Conservation (phyloP, 1,140 invertebrate species). For the Diplogasteroides magnus region DNA sequence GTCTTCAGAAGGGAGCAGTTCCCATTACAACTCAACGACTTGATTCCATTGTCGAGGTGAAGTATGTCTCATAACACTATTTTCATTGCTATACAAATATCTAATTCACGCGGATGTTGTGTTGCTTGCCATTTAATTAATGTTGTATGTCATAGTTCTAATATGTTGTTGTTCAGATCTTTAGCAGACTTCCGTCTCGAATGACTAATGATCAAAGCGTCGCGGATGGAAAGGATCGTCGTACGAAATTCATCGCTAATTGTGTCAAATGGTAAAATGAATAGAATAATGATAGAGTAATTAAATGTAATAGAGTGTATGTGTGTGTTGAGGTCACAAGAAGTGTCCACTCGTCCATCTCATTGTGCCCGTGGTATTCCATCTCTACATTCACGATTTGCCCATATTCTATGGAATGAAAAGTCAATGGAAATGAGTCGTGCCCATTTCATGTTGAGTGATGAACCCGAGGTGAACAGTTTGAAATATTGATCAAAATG, state of each 20-base stretch:
- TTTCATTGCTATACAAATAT: too few relatives aligned
- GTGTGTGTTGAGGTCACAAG: constrained; percentile 20
- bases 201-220: constrained; percentile 7
- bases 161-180: neutral
- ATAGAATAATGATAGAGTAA: too few relatives aligned
- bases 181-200: neutral
- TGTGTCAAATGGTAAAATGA: constrained; percentile 10
- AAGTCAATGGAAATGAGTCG: neutral
- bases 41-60: neutral
- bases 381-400: constrained; percentile 12
- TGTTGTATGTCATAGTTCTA: neutral
- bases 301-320: too few relatives aligned
- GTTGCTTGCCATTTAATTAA: too few relatives aligned
- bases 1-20: neutral
- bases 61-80: too few relatives aligned
- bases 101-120: too few relatives aligned
- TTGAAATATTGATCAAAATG: neutral
- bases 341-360: constrained; percentile 1
- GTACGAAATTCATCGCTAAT: constrained; percentile 7
- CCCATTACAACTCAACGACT: neutral
- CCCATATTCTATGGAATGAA: constrained; percentile 9
- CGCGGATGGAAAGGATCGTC: neutral
- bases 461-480: constrained; percentile 3
- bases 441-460: constrained; percentile 8
- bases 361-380: constrained; percentile 15